Conservation (phyloP, 1,140 invertebrate genomes). For the Drosophila oshimai region DNA sequence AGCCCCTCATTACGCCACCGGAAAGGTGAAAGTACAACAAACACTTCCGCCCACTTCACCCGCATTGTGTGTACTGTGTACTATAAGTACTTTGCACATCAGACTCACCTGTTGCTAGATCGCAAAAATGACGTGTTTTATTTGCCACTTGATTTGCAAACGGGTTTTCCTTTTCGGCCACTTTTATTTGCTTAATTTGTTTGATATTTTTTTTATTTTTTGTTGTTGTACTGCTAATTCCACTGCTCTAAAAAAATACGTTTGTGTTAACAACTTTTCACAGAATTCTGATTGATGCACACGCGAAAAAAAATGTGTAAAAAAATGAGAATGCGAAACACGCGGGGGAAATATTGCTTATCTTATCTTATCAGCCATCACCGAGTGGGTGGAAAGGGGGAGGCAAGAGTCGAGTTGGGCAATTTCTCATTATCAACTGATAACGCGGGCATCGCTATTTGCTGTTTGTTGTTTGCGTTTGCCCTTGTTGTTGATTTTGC, state of each 20-base stretch:
- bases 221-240: slow-evolving; percentile 9
- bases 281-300: slow-evolving; percentile 34
- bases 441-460: slow-evolving; percentile 10
- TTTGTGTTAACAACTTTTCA: slow-evolving; percentile 27
- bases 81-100: background rate
- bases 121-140: slow-evolving; percentile 22
- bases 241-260: slow-evolving; percentile 26
- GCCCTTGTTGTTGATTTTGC: slow-evolving; percentile 1
- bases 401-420: too few relatives aligned
- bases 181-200: slow-evolving; percentile 25
- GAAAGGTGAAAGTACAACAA: slow-evolving; percentile 26
- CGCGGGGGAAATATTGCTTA: slow-evolving; percentile 7
- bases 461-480: slow-evolving; percentile 37
- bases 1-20: background rate
- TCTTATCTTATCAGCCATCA: slow-evolving; percentile 42
- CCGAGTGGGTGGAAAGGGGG: background rate
- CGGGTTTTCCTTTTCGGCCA: slow-evolving; percentile 17
- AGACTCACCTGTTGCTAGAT: slow-evolving; percentile 34
- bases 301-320: slow-evolving; percentile 9
- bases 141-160: slow-evolving; percentile 20
- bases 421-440: slow-evolving; percentile 35
- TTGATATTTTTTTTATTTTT: background rate
- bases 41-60: slow-evolving; percentile 6
- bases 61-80: too few relatives aligned
- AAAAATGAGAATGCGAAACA: slow-evolving; percentile 31